Base-by-base conservation (phyloP, 2,888 invertebrate genomes). In the Amphimallon solstitiale region DNA sequence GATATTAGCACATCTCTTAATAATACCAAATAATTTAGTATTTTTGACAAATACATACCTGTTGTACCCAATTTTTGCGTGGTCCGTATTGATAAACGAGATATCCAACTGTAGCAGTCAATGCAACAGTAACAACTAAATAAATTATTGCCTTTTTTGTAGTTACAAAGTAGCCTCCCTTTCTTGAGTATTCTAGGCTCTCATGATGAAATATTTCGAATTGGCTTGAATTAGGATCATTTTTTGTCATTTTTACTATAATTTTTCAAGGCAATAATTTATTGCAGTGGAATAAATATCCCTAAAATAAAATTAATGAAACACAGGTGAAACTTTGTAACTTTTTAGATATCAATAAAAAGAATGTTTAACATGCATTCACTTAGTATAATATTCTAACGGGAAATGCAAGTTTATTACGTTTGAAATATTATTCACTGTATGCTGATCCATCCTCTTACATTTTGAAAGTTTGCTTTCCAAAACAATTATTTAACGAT, bases 91-190 rank as follows among this genome's bases (percentile, higher is more conserved):
- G 79, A 67, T 81, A 81, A 75, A 82, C 78, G 9, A 80, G 65
- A 10, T 77, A 71, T 2, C 78, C 75, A n/a, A 81, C 79, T 23
- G 76, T 66, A 40, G 76, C 68, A 9, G 79, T 68, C 1, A 78
- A 77, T 17, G 75, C 66, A 34, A 81, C 69, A 1, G 81, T 79
- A 15, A 78, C 66, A n/a, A 79, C 68, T 19, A 85, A 77, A 71
- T 87, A 86, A 4, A 78, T 78, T 71, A 81, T 72, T n/a, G 87
- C 85, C 74, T 87, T 88, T 65, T 86, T 86, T 40, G 88, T 86
- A 3, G 85, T 82, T 17, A 90, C 83, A 75, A 88, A 89, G 71
- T 88, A 84, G 37, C 90, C 90, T 9, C 88, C 88, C 68, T 83
- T 85, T 70, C 88, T 82, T 68, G 85, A 85, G 76, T 87, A 88